These are phyloP conservation scores for Saimiri boliviensis DNA, from an alignment of 2,113 vertebrate genomes.

Conservation along the genomic window DNA sequence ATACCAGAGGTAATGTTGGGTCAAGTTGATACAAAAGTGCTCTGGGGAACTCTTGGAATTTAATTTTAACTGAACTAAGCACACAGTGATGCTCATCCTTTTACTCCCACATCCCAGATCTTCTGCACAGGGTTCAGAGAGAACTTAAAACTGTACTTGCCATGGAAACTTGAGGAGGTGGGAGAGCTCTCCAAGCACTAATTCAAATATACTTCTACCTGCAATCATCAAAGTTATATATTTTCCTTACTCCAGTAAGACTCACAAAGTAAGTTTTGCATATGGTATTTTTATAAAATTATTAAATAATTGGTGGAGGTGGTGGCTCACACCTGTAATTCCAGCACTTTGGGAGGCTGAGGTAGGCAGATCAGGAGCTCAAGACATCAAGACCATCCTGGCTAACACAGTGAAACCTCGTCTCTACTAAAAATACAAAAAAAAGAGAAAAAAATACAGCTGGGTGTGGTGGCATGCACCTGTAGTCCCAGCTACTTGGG, in stretches of 20 bases:
- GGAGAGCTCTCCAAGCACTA: constrained; percentile 34
- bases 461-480: too few relatives aligned
- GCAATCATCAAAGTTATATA: background rate
- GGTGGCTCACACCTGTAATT: too few relatives aligned
- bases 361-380: too few relatives aligned
- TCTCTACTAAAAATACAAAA: too few relatives aligned
- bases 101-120: constrained; percentile 81
- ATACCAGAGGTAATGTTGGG: constrained; percentile 66
- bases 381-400: too few relatives aligned
- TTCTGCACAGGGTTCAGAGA: constrained; percentile 66
- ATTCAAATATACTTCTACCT: constrained; percentile 53
- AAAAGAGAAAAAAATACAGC: too few relatives aligned
- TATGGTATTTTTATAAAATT: constrained; percentile 50
- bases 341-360: too few relatives aligned
- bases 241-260: constrained; percentile 38
- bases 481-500: too few relatives aligned
- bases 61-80: constrained; percentile 78
- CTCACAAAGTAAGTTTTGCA: background rate
- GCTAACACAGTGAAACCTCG: too few relatives aligned
- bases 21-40: constrained; percentile 69
- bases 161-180: constrained; percentile 34
- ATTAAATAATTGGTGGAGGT: constrained; percentile 41
- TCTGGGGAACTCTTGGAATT: constrained; percentile 60
- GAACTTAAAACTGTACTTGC: constrained; percentile 39
- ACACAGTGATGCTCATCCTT: constrained; percentile 76